Base-by-base conservation (phyloP, 2,797 vertebrate species). In the Ptychobarbus kaznakovi region DNA sequence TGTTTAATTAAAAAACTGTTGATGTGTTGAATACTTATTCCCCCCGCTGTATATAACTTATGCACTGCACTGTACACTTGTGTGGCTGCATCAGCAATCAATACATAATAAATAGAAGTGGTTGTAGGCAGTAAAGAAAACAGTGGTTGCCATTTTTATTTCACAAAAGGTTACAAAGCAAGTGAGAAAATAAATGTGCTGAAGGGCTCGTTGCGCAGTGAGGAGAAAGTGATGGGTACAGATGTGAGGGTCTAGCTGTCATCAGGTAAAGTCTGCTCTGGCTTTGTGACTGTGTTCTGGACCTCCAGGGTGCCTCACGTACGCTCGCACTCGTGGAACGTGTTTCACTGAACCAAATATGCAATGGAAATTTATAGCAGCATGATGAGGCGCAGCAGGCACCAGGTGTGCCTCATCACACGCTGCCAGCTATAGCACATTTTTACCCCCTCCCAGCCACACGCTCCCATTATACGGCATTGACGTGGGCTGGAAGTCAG, bases 351-450 rank as follows among this genome's bases (percentile, higher is more conserved):
- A 65, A 75, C 28, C 28, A 65, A 38, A 77, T 11, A 81, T 68
- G 63, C 44, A 38, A 56, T 53, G 15, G 61, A 53, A 77, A 77
- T 53, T 8, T 53, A 25, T 18, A 11, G 32, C 61, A 8, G 42
- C 44, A 20, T 53, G 22, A 77, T 20, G 8, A 25, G 46, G 22
- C 15, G 6, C 73, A 68, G 42, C 32, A 56, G 82, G 35, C 73
- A 84, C 44, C 73, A 77, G 73, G 73, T 84, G 82, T 68, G 46
- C 22, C 73, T 66, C 42, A 77, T 77, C 61, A 68, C 72, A 76
- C 1, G 6, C 73, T 84, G 82, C 82, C 82, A 84, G 46, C 73
- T 42, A 76, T 75, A 75, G 13, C 75, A 77, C 75, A 46, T 65
- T 38, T 76, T 53, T n/a, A 5, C 18, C 78, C 61, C 28, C 63